phyloP scores from a whole-genome alignment of 2,113 vertebrate genomes.

The Seriola aureovittata region DNA sequence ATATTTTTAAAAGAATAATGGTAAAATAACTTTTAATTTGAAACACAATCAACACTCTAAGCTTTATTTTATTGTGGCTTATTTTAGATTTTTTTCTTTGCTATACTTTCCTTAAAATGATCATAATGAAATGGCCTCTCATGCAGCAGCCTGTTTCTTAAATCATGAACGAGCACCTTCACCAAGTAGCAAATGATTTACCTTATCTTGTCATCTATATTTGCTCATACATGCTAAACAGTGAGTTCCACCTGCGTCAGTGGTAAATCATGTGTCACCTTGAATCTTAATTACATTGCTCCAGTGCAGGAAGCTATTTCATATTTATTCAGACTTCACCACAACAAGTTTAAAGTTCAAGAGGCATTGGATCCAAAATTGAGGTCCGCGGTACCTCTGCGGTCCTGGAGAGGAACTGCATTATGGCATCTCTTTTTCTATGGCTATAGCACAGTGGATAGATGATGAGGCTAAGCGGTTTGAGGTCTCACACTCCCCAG shows the following conservation, averaged over 20 bases:
- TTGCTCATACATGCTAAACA: conserved; percentile 6
- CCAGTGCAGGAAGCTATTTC: not conserved
- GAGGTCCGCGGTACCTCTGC: not conserved
- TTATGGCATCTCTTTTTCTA: not conserved
- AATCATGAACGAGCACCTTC: not conserved
- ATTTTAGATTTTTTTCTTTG: not conserved
- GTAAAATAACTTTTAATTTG: not conserved
- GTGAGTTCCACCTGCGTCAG: not conserved
- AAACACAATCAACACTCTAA: too few species aligned
- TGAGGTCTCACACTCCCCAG: conserved; percentile 8
- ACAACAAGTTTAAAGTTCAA: conserved; percentile 1
- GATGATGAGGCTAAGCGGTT: conserved; percentile 15
- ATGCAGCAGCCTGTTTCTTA: not conserved
- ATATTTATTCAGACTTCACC: not conserved
- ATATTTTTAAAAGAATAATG: too few species aligned
- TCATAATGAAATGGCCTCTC: not conserved
- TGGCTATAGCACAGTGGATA: not conserved
- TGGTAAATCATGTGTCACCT: conserved; percentile 33
- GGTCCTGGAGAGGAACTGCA: not conserved
- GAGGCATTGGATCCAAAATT: not conserved
- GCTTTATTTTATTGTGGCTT: too few species aligned
- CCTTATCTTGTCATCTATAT: conserved; percentile 47
- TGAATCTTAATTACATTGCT: conserved; percentile 39
- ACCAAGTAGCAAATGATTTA: conserved; percentile 27
- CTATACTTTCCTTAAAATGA: not conserved